Base-by-base conservation (phyloP, 2,888 invertebrate genomes). In the Julus scanicus region DNA sequence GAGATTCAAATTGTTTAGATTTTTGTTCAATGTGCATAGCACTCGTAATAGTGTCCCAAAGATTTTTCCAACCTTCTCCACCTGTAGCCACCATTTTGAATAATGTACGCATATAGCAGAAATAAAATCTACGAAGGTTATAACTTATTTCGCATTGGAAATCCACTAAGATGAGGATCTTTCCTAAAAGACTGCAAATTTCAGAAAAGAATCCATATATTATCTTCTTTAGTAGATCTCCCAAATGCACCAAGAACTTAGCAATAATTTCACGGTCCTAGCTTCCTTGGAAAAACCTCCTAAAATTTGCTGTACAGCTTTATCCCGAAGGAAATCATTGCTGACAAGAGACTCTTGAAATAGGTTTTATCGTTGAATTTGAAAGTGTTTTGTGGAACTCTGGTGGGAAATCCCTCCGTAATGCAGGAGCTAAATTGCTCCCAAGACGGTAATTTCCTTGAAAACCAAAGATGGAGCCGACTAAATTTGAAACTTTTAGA, bases 291-390 rank as follows among this genome's bases (percentile, higher is more conserved):
- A 71, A 71, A 71, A 0, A 20, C 71, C 71, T 44, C 6, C 11
- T 71, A 71, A 71, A 71, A 20, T 20, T 20, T 29, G 20, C 71
- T 71, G n/a, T n/a, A 71, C 71, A 71, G 20, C 71, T 71, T 71
- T 20, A 71, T 71, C 71, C 71, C 71, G 71, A 29, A 71, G 71
- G 71, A 71, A 71, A 71, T 71, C 71, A 71, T 71, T 71, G 71
- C 71, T 71, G 71, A 71, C 71, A 71, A 71, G 71, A 71, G 71
- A 71, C 71, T 71, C 71, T 71, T 71, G 71, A 11, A 71, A 29
- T 20, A 9, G 71, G 71, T 71, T 71, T 71, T 71, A 71, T 71
- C 71, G 71, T 71, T 71, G 71, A 71, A 71, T 71, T 71, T 71
- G 29, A 71, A 71, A 71, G 71, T 71, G 71, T 71, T 71, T 71